phyloP scores from a whole-genome alignment of 30 jellyfish, hydroid and myxozoan genomes.

The Chrysaora quinquecirrha region DNA sequence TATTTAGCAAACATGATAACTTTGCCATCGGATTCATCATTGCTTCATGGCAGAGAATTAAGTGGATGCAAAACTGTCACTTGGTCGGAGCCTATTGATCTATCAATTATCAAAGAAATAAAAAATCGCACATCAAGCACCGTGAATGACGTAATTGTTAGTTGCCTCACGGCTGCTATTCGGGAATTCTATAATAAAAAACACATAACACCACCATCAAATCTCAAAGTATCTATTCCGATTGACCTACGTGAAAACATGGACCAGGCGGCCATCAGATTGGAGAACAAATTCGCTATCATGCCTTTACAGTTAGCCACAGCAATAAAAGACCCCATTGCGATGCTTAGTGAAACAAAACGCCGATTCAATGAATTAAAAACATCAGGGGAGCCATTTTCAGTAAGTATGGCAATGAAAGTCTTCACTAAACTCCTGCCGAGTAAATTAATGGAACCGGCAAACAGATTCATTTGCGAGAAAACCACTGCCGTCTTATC shows the following conservation, averaged over 20 bases:
- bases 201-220: conserved; percentile 9
- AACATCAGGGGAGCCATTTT: conserved; percentile 84
- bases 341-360: conserved; percentile 53
- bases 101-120: conserved; percentile 56
- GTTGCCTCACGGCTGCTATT: conserved; percentile 60
- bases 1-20: conserved; percentile 47
- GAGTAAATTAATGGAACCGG: conserved; percentile 33
- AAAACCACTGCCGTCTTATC: conserved; percentile 83
- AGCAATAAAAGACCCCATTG: conserved; percentile 16
- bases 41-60: conserved; percentile 59
- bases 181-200: conserved; percentile 29
- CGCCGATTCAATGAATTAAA: conserved; percentile 56
- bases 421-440: conserved; percentile 66
- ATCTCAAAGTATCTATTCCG: conserved; percentile 65
- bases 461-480: conserved; percentile 62
- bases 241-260: conserved; percentile 69
- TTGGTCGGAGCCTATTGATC: conserved; percentile 81
- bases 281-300: conserved; percentile 66
- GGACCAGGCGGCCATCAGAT: conserved; percentile 63
- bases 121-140: conserved; percentile 65
- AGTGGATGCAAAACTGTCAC: conserved; percentile 65
- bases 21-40: conserved; percentile 45
- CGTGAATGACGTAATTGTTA: conserved; percentile 81
- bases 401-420: conserved; percentile 49
- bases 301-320: conserved; percentile 63